A percentile compares a stretch with the other conserved stretches of the same genome.
These are phyloP conservation scores for Gulo gulo DNA, from an alignment of 2,113 vertebrate genomes.

Conservation along the genomic window DNA sequence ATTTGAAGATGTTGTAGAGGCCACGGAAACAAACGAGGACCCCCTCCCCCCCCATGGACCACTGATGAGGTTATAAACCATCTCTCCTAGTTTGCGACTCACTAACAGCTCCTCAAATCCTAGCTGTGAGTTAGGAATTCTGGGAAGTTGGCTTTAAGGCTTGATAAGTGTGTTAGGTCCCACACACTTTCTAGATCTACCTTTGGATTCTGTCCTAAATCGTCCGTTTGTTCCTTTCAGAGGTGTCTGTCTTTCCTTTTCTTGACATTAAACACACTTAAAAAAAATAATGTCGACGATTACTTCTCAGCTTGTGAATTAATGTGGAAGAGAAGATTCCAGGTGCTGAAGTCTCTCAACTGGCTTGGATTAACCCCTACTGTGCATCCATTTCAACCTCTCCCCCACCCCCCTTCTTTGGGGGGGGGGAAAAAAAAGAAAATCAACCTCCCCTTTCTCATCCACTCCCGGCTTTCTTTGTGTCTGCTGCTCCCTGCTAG, in stretches of 20 bases:
- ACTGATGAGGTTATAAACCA: background rate
- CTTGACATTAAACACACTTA: background rate
- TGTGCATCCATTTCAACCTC: constrained; percentile 86
- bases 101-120: constrained; percentile 29
- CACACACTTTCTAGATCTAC: background rate
- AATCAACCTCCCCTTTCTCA: constrained; percentile 85
- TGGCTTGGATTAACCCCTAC: constrained; percentile 94
- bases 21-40: background rate
- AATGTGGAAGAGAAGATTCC: constrained; percentile 79
- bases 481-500: constrained; percentile 92
- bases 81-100: background rate
- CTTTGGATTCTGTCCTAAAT: background rate
- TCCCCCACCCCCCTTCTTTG: constrained; percentile 72
- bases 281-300: background rate
- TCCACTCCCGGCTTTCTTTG: constrained; percentile 88
- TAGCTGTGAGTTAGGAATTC: constrained; percentile 46
- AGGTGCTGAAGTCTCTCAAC: constrained; percentile 89
- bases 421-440: background rate
- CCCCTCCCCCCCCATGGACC: background rate
- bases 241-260: background rate
- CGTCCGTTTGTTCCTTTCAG: background rate
- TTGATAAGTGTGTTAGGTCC: background rate
- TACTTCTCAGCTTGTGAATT: constrained; percentile 64
- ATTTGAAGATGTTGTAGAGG: background rate
- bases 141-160: background rate